Evolutionary conservation across 2,888 invertebrate genomes (phyloP), one percentile per base, ranked within the genome.

Genomic region (Apamea crenata): DNA sequence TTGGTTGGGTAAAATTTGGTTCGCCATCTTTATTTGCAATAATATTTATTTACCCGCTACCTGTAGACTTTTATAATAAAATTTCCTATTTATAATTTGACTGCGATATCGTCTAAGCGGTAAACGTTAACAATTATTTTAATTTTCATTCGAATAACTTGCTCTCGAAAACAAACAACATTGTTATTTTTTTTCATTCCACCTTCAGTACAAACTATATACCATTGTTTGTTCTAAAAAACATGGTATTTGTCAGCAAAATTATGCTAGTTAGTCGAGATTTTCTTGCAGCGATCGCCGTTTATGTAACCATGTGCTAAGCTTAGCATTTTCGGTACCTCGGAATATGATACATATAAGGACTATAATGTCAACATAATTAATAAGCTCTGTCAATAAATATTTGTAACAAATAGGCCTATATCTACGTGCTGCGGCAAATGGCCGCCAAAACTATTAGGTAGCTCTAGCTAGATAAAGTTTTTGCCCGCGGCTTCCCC

Each of bases 21-120:
- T 63, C 76, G 76, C 76, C 76, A 76, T 76, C 18, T 76, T 76
- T 78, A n/a, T 21, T 78, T 76, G 10, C 18, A 56, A 8, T 50
- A 21, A 12, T 40, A 18, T 8, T 25, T 25, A 56, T 1, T 25
- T 44, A 44, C 1, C 32, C 21, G 6, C 2, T 36, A 16, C 10
- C 2, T 10, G 3, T 1, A 25, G 1, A 6, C 18, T 40, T 8
- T 40, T 8, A 16, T 3, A 21, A 7, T 18, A 29, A 29, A 7
- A 14, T 5, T 32, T 44, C 14, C 8, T 65, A 36, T 18, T 47
- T 47, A 2, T n/a, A n/a, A 47, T 59, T 44, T 59, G 4, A 32
- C n/a, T 61, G 59, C n/a, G 36, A 10, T 47, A 29, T 18, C 7
- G n/a, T 40, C 0, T 16, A 12, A n/a, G 21, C 29, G 16, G n/a